These are phyloP conservation scores for Elaphurus davidianus DNA, from an alignment of 2,113 vertebrate genomes.

Conservation along the genomic window DNA sequence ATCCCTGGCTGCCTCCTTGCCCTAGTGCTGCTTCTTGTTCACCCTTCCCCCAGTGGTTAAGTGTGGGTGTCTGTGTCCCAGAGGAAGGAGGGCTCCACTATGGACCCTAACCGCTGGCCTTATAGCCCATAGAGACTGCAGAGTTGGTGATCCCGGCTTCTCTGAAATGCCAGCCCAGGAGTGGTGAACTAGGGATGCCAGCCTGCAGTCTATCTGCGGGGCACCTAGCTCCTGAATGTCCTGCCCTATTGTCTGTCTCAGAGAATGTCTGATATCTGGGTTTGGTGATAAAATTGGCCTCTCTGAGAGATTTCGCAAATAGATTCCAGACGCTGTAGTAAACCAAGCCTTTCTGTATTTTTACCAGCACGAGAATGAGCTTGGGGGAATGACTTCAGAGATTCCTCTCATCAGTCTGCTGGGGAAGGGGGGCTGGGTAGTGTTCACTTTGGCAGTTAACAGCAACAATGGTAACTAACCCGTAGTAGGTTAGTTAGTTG, in stretches of 20 bases:
- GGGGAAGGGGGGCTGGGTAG: too few species aligned
- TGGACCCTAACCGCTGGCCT: background rate
- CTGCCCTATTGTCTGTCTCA: conserved; percentile 54
- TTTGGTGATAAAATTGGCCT: conserved; percentile 72
- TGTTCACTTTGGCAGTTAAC: background rate
- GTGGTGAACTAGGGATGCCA: background rate
- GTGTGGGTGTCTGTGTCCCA: background rate
- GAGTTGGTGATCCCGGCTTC: background rate
- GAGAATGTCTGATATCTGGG: conserved; percentile 60
- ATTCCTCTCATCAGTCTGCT: background rate
- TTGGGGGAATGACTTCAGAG: background rate
- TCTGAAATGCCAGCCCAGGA: background rate
- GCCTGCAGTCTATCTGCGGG: background rate
- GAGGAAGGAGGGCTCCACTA: background rate
- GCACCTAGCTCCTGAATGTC: background rate
- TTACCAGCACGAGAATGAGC: background rate
- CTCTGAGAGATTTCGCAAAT: conserved; percentile 40
- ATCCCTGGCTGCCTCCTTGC: background rate
- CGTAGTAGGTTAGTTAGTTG: background rate
- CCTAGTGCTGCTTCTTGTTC: background rate
- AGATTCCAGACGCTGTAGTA: background rate
- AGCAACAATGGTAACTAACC: background rate
- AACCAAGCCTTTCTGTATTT: background rate
- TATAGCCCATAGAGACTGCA: background rate
- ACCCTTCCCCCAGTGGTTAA: background rate